A percentile compares a stretch with the other conserved stretches of the same genome.
phyloP scores from a whole-genome alignment of 2,888 invertebrate species.

The Trissolcus japonicus region DNA sequence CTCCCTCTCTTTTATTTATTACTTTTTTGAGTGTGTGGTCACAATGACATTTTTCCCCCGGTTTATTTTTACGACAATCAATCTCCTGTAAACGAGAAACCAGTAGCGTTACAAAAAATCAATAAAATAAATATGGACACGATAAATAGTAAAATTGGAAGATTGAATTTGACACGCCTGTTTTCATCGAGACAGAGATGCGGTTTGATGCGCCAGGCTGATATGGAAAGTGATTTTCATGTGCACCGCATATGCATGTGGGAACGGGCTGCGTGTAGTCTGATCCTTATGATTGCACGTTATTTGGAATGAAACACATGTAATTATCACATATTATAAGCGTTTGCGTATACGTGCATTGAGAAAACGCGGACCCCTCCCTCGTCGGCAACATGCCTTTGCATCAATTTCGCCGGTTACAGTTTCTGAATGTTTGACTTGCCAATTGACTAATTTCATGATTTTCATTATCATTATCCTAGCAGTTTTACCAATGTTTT shows the following conservation, averaged over 20 bases:
- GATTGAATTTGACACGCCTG: slow-evolving; percentile 22
- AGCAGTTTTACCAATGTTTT: too few species aligned
- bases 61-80: too few species aligned
- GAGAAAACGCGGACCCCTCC: slow-evolving; percentile 8
- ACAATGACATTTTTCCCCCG: too few species aligned
- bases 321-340: slow-evolving; percentile 45
- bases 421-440: slow-evolving; percentile 23
- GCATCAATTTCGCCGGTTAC: slow-evolving; percentile 12
- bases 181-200: slow-evolving; percentile 29
- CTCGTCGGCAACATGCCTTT: background rate
- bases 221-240: slow-evolving; percentile 49
- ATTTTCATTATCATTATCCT: too few species aligned
- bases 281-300: slow-evolving; percentile 33
- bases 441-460: slow-evolving; percentile 1
- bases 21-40: too few species aligned
- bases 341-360: slow-evolving; percentile 34
- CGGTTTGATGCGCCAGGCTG: slow-evolving; percentile 21
- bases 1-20: too few species aligned
- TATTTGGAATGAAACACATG: slow-evolving; percentile 38
- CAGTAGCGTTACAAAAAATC: too few species aligned
- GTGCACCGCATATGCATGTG: slow-evolving; percentile 19
- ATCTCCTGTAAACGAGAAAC: too few species aligned
- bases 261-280: slow-evolving; percentile 25
- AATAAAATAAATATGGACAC: too few species aligned
- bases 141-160: too few species aligned